Percentiles rank a stretch among this genome's conserved stretches.
Conservation (phyloP, 2,113 vertebrate species). For the Poecile atricapillus region DNA sequence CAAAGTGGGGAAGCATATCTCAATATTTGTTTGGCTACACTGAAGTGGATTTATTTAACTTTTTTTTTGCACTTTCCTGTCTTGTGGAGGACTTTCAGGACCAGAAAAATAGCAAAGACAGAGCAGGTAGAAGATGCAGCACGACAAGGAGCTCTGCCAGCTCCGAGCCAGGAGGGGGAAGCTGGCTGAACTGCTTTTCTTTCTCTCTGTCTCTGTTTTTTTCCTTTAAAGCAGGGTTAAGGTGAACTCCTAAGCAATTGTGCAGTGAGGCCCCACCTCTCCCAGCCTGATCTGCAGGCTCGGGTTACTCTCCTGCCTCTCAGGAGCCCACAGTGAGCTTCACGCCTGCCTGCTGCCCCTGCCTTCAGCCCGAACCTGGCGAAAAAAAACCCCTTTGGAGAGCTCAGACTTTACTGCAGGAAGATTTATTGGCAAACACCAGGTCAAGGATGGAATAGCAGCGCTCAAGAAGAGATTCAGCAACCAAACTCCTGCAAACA, state of each 20-base stretch:
- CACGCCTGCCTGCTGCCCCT: neutral
- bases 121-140: neutral
- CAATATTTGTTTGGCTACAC: neutral
- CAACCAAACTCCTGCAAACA: neutral
- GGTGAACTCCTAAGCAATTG: neutral
- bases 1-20: neutral
- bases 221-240: neutral
- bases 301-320: neutral
- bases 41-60: neutral
- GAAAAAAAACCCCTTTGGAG: neutral
- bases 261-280: neutral
- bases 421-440: neutral
- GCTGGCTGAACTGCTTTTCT: neutral
- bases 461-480: neutral
- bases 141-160: neutral
- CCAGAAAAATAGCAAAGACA: neutral
- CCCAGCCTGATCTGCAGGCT: neutral
- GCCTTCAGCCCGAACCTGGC: neutral
- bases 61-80: neutral
- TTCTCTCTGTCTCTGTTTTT: neutral
- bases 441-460: neutral
- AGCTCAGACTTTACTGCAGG: neutral
- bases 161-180: neutral
- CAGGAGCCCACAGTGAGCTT: fast-evolving
- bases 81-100: neutral